A percentile compares a stretch with the other conserved stretches of the same genome.
Evolutionary conservation across 1,140 invertebrate species (phyloP).

Genomic region (Monomorium pharaonis): DNA sequence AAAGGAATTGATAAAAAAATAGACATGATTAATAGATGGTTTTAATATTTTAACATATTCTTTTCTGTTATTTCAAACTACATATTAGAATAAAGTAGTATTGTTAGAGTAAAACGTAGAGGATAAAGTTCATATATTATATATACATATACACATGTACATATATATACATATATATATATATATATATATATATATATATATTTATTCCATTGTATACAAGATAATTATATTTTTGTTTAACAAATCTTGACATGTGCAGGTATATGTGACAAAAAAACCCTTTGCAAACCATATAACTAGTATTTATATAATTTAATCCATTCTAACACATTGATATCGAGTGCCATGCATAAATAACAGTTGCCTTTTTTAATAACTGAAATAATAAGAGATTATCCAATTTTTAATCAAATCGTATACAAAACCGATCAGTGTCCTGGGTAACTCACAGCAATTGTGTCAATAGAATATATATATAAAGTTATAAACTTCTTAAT

Average conservation of each 20-base stretch:
- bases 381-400: not conserved
- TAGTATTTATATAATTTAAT: not conserved
- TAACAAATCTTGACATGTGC: not conserved
- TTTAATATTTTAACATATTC: conserved; percentile 46
- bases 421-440: not conserved
- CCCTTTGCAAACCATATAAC: not conserved
- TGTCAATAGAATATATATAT: not conserved
- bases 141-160: not conserved
- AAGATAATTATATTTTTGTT: conserved; percentile 3
- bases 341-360: not conserved
- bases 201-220: not conserved
- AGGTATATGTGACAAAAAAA: not conserved
- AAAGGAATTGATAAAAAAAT: too few relatives aligned
- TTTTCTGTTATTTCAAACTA: conserved; percentile 4
- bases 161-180: not conserved
- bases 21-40: not conserved
- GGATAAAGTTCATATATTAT: not conserved
- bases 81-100: not conserved
- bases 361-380: not conserved
- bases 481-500: not conserved
- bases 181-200: not conserved
- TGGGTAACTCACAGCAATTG: not conserved
- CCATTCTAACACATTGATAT: not conserved
- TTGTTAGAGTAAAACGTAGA: not conserved
- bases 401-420: not conserved